Conservation (phyloP, 1,140 invertebrate genomes). For the Pseudomyrmex gracilis region DNA sequence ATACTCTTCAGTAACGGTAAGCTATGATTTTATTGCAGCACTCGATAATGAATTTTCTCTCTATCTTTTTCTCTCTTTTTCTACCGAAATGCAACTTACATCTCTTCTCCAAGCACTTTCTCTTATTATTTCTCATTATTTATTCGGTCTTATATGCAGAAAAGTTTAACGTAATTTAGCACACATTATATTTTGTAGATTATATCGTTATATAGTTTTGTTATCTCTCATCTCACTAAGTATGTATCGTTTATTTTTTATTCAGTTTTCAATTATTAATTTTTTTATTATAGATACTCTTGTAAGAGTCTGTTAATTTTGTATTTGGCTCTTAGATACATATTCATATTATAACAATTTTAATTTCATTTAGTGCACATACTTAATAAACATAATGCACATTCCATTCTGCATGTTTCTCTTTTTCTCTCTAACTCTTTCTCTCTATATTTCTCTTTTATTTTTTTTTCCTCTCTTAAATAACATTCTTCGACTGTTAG, state of each 20-base stretch:
- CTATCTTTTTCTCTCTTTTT: conserved; percentile 58
- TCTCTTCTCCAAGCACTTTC: conserved; percentile 29
- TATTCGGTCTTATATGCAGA: neutral
- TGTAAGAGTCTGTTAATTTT: neutral
- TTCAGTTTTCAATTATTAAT: neutral
- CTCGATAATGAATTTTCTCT: conserved; percentile 53
- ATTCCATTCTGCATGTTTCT: conserved; percentile 63
- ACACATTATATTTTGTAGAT: conserved; percentile 14
- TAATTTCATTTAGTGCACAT: neutral
- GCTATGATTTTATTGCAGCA: conserved; percentile 75
- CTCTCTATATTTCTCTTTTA: neutral
- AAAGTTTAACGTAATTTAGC: neutral
- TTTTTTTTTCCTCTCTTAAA: neutral
- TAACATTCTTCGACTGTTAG: conserved; percentile 34
- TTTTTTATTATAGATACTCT: too few relatives aligned
- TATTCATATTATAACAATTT: neutral
- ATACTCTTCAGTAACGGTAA: conserved; percentile 80
- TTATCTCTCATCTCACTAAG: neutral
- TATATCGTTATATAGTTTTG: conserved; percentile 9
- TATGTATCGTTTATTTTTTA: neutral
- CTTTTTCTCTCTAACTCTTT: conserved; percentile 27
- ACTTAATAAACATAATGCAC: conserved; percentile 26
- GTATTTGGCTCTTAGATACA: neutral
- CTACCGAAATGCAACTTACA: conserved; percentile 27
- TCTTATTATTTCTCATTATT: conserved; percentile 24